phyloP scores from a whole-genome alignment of 2,888 invertebrate genomes.

The Morpho helenor region DNA sequence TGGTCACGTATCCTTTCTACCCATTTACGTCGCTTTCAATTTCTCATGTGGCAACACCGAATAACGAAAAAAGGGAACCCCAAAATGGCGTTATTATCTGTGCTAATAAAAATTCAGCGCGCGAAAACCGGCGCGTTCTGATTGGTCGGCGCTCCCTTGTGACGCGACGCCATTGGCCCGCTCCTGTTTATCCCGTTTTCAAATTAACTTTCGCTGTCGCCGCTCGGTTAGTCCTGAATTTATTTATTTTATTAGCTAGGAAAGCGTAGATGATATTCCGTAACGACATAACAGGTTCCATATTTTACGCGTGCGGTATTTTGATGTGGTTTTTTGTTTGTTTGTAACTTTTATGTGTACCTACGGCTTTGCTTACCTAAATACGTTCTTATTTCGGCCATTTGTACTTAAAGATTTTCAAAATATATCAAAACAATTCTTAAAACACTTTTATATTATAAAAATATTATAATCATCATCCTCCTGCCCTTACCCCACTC shows the following conservation, averaged over 20 bases:
- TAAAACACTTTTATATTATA: too few species aligned
- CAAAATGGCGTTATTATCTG: slow-evolving; percentile 77
- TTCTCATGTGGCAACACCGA: slow-evolving; percentile 40
- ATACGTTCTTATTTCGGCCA: neutral
- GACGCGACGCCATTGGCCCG: slow-evolving; percentile 61
- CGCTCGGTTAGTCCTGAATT: slow-evolving; percentile 56
- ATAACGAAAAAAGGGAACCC: slow-evolving; percentile 46
- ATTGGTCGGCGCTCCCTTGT: slow-evolving; percentile 64
- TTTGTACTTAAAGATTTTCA: too few species aligned
- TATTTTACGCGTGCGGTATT: slow-evolving; percentile 23
- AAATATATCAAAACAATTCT: too few species aligned
- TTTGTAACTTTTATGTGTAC: too few species aligned
- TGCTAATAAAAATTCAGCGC: slow-evolving; percentile 79
- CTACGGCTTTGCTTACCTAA: too few species aligned
- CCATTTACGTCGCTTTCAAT: slow-evolving; percentile 53
- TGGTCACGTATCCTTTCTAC: slow-evolving; percentile 42
- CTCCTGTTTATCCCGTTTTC: slow-evolving; percentile 74
- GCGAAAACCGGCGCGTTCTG: slow-evolving; percentile 63
- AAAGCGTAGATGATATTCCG: slow-evolving; percentile 31
- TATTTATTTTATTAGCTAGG: slow-evolving; percentile 53
- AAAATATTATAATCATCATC: too few species aligned
- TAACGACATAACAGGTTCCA: slow-evolving; percentile 11
- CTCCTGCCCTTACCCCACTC: too few species aligned
- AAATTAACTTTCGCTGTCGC: slow-evolving; percentile 76
- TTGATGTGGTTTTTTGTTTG: slow-evolving; percentile 13